These are phyloP conservation scores for Monoplex corrugatus DNA, from an alignment of 2,888 invertebrate species.

Conservation along the genomic window DNA sequence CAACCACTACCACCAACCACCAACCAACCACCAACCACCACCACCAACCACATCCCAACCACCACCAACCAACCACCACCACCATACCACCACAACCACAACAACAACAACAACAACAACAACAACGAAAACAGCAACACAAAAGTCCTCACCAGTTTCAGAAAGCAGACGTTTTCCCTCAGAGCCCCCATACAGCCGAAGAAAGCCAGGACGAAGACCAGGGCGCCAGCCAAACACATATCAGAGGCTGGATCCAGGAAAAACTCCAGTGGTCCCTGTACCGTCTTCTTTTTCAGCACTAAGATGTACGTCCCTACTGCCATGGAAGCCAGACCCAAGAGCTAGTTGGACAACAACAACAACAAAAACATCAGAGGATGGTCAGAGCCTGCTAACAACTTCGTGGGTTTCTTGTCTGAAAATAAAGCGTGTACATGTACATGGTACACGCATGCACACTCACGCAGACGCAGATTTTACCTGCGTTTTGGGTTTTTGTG, in stretches of 20 bases:
- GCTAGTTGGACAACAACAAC: constrained; percentile 61
- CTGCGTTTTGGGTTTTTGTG: no score
- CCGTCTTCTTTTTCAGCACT: constrained; percentile 73
- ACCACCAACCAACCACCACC: not conserved
- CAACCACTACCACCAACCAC: not conserved
- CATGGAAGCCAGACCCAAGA: constrained; percentile 68
- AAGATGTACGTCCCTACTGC: constrained; percentile 74
- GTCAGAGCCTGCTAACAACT: not conserved
- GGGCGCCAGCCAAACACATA: constrained; percentile 73
- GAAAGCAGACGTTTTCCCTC: constrained; percentile 75
- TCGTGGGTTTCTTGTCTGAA: no score
- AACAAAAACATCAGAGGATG: no score
- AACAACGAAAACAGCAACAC: not conserved
- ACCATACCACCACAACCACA: not conserved
- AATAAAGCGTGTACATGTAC: no score
- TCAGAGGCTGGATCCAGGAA: constrained; percentile 78
- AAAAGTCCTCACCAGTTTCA: constrained; percentile 71
- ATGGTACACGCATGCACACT: not conserved
- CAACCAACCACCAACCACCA: not conserved
- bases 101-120: not conserved
- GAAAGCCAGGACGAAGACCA: constrained; percentile 72
- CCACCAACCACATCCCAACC: not conserved
- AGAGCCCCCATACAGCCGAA: constrained; percentile 78
- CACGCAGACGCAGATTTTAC: not conserved
- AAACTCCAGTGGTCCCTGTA: constrained; percentile 76